Conservation (phyloP, 2,888 invertebrate genomes). For the Melinopterus prodromus region DNA sequence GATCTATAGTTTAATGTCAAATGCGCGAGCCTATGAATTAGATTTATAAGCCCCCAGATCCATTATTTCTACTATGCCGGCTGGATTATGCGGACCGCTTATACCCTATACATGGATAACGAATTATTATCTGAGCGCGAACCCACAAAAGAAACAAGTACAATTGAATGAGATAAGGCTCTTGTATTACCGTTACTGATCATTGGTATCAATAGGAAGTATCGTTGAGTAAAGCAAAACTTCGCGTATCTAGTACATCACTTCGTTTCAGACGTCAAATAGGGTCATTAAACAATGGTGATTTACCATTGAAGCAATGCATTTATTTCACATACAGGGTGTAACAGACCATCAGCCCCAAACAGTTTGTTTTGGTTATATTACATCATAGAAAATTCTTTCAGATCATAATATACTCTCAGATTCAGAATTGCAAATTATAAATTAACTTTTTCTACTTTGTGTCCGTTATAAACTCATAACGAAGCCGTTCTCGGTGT, state of each 20-base stretch:
- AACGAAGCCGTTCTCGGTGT: no score
- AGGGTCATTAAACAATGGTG: no score
- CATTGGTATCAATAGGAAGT: constrained; percentile 13
- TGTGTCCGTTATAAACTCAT: no score
- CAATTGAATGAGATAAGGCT: constrained; percentile 17
- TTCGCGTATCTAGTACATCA: constrained; percentile 9
- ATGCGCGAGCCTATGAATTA: constrained; percentile 36
- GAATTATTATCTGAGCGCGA: constrained; percentile 23
- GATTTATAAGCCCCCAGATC: constrained; percentile 38
- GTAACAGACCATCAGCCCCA: no score
- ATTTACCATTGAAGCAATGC: no score
- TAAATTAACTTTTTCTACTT: no score
- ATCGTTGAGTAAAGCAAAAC: neutral
- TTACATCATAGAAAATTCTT: no score
- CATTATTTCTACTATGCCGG: constrained; percentile 33
- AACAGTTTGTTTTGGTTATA: no score
- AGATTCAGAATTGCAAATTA: no score
- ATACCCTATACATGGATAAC: constrained; percentile 9
- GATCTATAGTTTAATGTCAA: constrained; percentile 39
- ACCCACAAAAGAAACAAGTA: constrained; percentile 17
- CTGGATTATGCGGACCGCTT: constrained; percentile 11
- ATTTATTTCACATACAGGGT: no score
- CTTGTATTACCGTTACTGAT: constrained; percentile 16
- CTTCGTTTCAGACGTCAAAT: no score
- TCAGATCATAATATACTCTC: no score